These are phyloP conservation scores for Paramacrobiotus metropolitanus DNA, from an alignment of 1,140 invertebrate genomes.

Conservation along the genomic window DNA sequence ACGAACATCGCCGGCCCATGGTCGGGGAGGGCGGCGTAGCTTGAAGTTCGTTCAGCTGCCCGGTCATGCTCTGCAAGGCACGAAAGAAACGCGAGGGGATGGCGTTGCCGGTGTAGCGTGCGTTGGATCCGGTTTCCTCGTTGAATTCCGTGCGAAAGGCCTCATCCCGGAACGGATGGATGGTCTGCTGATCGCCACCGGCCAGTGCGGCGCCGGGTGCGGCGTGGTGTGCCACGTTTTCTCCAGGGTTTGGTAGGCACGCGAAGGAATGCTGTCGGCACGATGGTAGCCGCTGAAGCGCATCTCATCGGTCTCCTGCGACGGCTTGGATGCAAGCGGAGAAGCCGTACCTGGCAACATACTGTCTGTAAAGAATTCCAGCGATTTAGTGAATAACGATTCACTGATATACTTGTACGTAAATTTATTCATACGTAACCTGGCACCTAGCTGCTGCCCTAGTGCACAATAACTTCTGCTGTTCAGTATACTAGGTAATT, in stretches of 20 bases:
- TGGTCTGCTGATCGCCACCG: background rate
- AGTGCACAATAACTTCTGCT: too few relatives aligned
- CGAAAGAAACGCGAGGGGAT: slow-evolving; percentile 64
- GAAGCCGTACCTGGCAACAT: background rate
- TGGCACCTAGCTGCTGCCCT: background rate
- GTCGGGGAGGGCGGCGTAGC: background rate
- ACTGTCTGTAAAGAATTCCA: background rate
- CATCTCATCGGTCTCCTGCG: slow-evolving; percentile 31
- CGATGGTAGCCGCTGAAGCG: slow-evolving; percentile 32
- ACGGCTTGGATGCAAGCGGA: too few relatives aligned
- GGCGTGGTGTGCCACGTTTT: slow-evolving; percentile 18
- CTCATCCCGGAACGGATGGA: background rate
- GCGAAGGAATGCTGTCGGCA: slow-evolving; percentile 40
- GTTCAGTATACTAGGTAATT: too few relatives aligned
- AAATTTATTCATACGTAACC: too few relatives aligned
- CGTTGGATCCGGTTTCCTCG: background rate
- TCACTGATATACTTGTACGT: background rate
- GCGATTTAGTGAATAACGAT: background rate
- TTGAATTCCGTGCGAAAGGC: slow-evolving; percentile 5
- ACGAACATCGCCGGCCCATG: background rate
- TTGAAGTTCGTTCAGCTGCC: slow-evolving; percentile 22
- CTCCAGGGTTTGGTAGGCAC: slow-evolving; percentile 39
- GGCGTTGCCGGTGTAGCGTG: slow-evolving; percentile 44
- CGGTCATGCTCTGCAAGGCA: slow-evolving; percentile 57
- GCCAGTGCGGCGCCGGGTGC: slow-evolving; percentile 3